phyloP scores from a whole-genome alignment of 2,113 vertebrate genomes.

The Myocastor coypus region DNA sequence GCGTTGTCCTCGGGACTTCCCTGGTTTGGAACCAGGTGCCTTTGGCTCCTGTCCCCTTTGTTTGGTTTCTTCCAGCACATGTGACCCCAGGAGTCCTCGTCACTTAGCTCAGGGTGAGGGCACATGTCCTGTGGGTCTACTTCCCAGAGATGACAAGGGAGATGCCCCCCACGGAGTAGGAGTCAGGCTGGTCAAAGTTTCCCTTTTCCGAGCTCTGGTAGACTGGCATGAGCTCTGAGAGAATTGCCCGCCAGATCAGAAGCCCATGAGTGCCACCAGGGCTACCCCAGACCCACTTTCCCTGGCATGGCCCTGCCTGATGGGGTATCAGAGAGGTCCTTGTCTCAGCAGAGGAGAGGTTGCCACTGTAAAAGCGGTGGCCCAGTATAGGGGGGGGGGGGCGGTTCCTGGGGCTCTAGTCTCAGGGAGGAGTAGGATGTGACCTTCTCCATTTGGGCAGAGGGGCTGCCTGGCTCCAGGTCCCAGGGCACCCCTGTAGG shows the following conservation, averaged over 20 bases:
- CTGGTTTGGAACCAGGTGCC: background rate
- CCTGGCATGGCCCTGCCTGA: background rate
- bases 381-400: background rate
- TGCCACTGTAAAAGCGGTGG: background rate
- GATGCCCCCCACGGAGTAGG: background rate
- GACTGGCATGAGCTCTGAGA: background rate
- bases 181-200: background rate
- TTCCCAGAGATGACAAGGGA: background rate
- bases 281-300: background rate
- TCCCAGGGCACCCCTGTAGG: background rate
- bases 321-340: rapidly evolving
- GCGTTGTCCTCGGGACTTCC: background rate
- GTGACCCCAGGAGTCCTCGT: background rate
- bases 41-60: rapidly evolving
- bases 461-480: background rate
- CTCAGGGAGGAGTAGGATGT: constrained; percentile 17
- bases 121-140: background rate
- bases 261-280: background rate
- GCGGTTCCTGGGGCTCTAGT: constrained; percentile 43
- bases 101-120: background rate
- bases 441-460: background rate
- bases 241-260: background rate
- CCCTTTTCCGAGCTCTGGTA: background rate
- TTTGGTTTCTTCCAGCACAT: background rate
- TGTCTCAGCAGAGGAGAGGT: background rate